Evolutionary conservation across 2,888 invertebrate genomes (phyloP).

Genomic region (Zaprionus obscuricornis): DNA sequence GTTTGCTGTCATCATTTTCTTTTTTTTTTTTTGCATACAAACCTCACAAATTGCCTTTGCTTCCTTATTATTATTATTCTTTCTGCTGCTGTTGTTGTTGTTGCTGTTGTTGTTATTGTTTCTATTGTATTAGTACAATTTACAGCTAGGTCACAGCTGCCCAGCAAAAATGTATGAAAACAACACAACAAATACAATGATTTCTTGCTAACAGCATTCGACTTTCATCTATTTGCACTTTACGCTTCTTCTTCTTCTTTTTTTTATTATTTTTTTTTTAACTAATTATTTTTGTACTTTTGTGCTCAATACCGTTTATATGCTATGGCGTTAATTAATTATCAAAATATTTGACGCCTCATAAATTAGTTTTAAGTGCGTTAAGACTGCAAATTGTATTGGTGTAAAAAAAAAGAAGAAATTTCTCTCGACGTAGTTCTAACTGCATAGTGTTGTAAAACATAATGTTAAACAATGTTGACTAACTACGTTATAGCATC

Average conservation of each 20-base stretch:
- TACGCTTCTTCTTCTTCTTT: not conserved
- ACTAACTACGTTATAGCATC: slow-evolving; percentile 10
- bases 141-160: slow-evolving; percentile 52
- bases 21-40: slow-evolving; percentile 22
- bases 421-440: slow-evolving; percentile 53
- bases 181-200: slow-evolving; percentile 41
- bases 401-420: slow-evolving; percentile 40
- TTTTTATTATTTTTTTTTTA: no score
- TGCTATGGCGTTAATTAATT: not conserved
- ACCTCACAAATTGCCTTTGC: slow-evolving; percentile 39
- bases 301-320: not conserved
- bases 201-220: slow-evolving; percentile 45
- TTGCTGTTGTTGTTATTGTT: slow-evolving; percentile 20
- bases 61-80: slow-evolving; percentile 32
- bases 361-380: slow-evolving; percentile 25
- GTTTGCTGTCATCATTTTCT: no score
- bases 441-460: slow-evolving; percentile 29
- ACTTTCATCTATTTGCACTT: slow-evolving; percentile 5
- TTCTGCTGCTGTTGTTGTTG: slow-evolving; percentile 9
- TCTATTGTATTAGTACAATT: slow-evolving; percentile 29
- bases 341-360: not conserved
- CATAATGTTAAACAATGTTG: slow-evolving; percentile 3
- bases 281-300: no score
- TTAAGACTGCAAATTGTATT: slow-evolving; percentile 36
- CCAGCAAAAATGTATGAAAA: slow-evolving; percentile 39